phyloP scores from a whole-genome alignment of 2,888 invertebrate genomes.

The Germaria angustata region DNA sequence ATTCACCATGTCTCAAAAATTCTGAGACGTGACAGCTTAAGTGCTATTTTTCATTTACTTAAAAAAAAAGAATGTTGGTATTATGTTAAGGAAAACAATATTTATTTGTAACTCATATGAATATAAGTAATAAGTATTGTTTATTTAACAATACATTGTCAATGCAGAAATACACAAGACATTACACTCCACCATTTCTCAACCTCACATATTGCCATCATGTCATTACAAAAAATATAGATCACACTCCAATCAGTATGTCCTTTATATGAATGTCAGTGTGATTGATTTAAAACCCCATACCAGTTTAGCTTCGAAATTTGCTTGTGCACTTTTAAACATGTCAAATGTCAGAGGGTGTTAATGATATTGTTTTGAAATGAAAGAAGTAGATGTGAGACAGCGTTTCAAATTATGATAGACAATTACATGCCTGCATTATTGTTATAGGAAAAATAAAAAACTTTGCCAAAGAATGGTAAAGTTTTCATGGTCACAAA shows the following conservation, averaged over 20 bases:
- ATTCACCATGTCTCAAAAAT: constrained; percentile 53
- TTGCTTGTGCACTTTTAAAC: constrained; percentile 1
- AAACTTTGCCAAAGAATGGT: neutral
- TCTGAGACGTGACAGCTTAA: constrained; percentile 67
- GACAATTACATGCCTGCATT: constrained; percentile 32
- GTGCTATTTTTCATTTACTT: constrained; percentile 66
- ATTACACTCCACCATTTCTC: neutral
- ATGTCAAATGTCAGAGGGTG: constrained; percentile 59
- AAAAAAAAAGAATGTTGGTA: too few relatives aligned
- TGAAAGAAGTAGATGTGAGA: neutral
- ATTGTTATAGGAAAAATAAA: constrained; percentile 7
- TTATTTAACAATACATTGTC: constrained; percentile 58
- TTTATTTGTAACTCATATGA: too few relatives aligned
- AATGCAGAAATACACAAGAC: neutral
- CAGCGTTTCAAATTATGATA: constrained; percentile 12
- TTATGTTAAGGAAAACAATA: too few relatives aligned
- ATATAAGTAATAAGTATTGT: constrained; percentile 14
- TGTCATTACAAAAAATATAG: constrained; percentile 29
- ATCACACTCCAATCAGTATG: too few relatives aligned
- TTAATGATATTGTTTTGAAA: constrained; percentile 44
- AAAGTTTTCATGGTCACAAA: neutral
- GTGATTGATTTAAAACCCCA: constrained; percentile 23
- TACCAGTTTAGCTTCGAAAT: neutral
- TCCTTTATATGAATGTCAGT: neutral
- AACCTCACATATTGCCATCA: constrained; percentile 6